Conservation (phyloP, 2,797 vertebrate genomes). For the Morelia viridis region DNA sequence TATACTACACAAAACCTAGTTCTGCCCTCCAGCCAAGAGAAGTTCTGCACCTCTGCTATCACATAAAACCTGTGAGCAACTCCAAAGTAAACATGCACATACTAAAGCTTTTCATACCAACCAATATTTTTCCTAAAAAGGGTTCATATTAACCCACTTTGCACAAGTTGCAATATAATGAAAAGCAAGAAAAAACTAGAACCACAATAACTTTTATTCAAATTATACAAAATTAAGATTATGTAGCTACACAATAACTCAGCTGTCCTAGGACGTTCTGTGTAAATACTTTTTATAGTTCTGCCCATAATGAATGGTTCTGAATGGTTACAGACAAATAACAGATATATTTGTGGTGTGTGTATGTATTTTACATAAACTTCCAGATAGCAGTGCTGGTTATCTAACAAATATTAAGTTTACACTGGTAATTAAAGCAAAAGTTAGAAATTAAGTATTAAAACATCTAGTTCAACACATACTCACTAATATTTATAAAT, state of each 20-base stretch:
- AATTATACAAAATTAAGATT: not conserved
- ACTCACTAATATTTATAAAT: slow-evolving; percentile 51
- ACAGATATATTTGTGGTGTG: not conserved
- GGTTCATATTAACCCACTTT: not conserved
- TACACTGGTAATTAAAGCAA: not conserved
- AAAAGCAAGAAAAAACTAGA: not conserved
- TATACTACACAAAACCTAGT: not conserved
- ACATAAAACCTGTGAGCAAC: not conserved
- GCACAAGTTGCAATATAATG: not conserved
- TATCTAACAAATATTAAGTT: not conserved
- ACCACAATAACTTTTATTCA: not conserved
- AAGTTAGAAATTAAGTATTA: not conserved
- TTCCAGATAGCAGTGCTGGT: not conserved
- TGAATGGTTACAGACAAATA: not conserved
- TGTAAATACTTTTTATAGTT: not conserved
- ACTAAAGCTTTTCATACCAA: not conserved
- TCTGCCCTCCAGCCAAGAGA: not conserved
- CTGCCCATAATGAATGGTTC: not conserved
- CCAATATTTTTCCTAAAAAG: not conserved
- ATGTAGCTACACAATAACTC: not conserved
- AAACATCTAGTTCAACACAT: slow-evolving; percentile 13
- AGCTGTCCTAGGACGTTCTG: not conserved
- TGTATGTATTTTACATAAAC: not conserved
- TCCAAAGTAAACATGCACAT: not conserved
- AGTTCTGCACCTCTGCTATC: not conserved